Base-by-base conservation (phyloP, 2,888 invertebrate species). In the Cynaeus angustus region DNA sequence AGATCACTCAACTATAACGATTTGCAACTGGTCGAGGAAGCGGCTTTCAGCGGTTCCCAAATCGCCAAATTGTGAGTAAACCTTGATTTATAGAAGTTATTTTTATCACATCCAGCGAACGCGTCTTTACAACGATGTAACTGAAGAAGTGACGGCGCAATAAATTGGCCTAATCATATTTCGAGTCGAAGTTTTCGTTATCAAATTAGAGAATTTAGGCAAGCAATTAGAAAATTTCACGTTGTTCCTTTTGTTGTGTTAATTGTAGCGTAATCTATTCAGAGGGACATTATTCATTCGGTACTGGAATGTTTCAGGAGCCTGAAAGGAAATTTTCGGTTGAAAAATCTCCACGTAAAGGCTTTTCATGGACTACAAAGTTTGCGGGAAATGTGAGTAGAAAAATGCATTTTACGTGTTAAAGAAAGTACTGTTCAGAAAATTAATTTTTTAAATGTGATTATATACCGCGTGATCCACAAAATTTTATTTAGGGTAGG, bases 41-140 rank as follows among this genome's bases (percentile, higher is more conserved):
- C 88, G 72, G 92, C 93, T 0, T 94, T 94, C 83, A 88, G 89
- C 81, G 93, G 92, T 74, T 92, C 94, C 0, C 89, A 92, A 83
- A 93, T 94, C 79, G 87, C 87, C n/a, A 86, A 86, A 79, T 77
- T 89, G 89, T 89, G 82, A 88, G 88, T 86, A 74, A 46, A 58
- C 12, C 6, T 13, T 7, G 33, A 38, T 55, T 55, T 21, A 37
- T 41, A 12, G 3, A 12, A 6, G 13, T 9, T 38, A 38, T 55
- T 55, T 55, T 55, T 55, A 16, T 2, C 14, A 8, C n/a, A 13
- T 30, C 9, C 33, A n/a, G n/a, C 12, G n/a, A 48, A 48, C 21
- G 21, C 16, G 21, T 48, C n/a, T 10, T 7, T 8, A 37, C n/a
- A n/a, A n/a, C 37, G 37, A 37, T n/a, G 37, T n/a, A 37, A 37